phyloP scores from a whole-genome alignment of 2,888 invertebrate genomes.

The Pimpla rufipes region DNA sequence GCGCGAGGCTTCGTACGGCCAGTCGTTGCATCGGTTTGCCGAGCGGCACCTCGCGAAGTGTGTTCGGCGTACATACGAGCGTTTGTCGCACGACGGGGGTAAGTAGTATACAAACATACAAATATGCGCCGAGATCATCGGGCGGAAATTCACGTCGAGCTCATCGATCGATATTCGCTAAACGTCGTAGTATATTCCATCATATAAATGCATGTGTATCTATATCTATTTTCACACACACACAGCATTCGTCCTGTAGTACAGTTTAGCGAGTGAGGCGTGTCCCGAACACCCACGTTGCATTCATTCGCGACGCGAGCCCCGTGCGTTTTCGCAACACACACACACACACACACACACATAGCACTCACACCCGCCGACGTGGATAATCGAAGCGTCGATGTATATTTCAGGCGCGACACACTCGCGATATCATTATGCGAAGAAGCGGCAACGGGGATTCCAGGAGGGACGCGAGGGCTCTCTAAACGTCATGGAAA shows the following conservation, averaged over 20 bases:
- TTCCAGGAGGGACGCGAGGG: not conserved
- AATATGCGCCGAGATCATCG: not conserved
- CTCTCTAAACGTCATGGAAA: not conserved
- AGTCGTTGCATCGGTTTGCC: not conserved
- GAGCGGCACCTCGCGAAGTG: not conserved
- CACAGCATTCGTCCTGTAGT: not conserved
- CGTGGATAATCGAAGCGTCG: not conserved
- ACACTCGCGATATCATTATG: not conserved
- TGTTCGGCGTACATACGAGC: not conserved
- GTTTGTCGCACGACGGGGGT: not conserved
- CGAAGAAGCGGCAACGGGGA: not conserved
- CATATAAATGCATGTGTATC: not conserved
- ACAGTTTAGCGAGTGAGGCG: constrained; percentile 31
- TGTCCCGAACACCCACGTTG: constrained; percentile 42
- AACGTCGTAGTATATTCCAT: constrained; percentile 13
- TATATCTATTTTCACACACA: no score
- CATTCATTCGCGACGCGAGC: constrained; percentile 25
- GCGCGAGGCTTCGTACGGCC: not conserved
- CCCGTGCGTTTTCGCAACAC: not conserved
- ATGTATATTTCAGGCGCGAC: not conserved
- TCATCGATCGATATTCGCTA: constrained; percentile 36
- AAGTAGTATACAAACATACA: not conserved
- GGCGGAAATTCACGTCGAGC: constrained; percentile 21
- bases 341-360: no score
- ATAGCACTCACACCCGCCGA: not conserved